Evolutionary conservation across 2,113 vertebrate genomes (phyloP), one percentile per base, ranked within the genome.

Genomic region (Atlantisia rogersi): DNA sequence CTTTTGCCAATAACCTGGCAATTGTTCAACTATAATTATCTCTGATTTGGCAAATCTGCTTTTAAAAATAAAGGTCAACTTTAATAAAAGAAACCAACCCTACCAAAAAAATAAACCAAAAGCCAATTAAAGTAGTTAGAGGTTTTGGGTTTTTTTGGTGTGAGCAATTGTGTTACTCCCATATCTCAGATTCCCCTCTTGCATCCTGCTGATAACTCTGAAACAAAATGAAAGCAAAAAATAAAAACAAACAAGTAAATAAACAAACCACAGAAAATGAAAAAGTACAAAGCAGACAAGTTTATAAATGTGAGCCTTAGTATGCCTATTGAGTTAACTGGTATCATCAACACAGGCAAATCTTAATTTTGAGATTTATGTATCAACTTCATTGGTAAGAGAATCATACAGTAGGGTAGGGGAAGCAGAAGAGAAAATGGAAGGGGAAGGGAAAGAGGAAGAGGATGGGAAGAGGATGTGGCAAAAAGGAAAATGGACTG

Each of bases 221-320:
- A 44, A 58, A 12, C 7, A 75, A 90, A 53, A 74, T 14, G 1
- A 53, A 78, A 62, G 2, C 10, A 65, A 81, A 21, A 74, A 63
- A 71, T 22, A 8, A 5, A 4, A 32, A 60, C 32, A 50, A 21
- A 65, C 20, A 50, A 52, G 12, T 12, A 26, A 52, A 52, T 11
- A 25, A 52, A 26, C 25, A 25, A 52, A 26, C 25, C 50, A 22
- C 50, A 52, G 12, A 52, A 52, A 52, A 26, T 7, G 7, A 26
- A 26, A 52, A 26, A 26, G 24, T 14, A 26, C 26, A 53, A 53
- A 53, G 26, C 24, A 24, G 24, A 24, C 18, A 42, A 31, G 1
- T 26, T 48, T n/a, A 2, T 50, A 55, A 62, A 55, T 9, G 0
- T 6, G 40, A 52, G 3, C 1, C 8, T 14, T 32, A 59, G 2